A percentile compares a stretch with the other conserved stretches of the same genome.
Conservation (phyloP, 2,888 invertebrate species). For the Amblyjoppa proteus region DNA sequence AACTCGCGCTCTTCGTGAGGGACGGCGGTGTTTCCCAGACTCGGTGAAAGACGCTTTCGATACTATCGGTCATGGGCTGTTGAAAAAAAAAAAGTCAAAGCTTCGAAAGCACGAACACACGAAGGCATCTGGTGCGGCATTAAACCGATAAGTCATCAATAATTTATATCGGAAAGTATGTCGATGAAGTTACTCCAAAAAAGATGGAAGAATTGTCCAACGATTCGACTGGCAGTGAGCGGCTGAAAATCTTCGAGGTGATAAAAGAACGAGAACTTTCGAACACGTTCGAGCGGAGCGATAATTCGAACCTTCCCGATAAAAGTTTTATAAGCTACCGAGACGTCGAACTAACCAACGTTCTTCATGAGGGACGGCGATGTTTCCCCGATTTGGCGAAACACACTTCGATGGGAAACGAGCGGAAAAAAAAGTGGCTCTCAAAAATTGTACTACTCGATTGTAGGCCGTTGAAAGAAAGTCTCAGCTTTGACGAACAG, state of each 20-base stretch:
- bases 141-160: too few relatives aligned
- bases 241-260: background rate
- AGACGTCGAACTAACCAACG: conserved; percentile 8
- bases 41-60: background rate
- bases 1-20: background rate
- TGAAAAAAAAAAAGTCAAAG: too few relatives aligned
- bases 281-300: background rate
- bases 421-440: background rate
- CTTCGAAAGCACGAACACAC: too few relatives aligned
- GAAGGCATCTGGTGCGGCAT: too few relatives aligned
- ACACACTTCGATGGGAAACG: background rate
- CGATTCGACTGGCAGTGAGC: background rate
- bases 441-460: background rate
- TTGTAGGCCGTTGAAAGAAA: background rate
- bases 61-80: background rate
- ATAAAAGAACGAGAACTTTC: background rate
- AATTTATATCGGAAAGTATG: too few relatives aligned
- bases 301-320: conserved; percentile 20
- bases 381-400: background rate
- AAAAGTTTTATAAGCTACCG: conserved; percentile 38
- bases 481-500: background rate
- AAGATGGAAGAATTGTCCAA: too few relatives aligned
- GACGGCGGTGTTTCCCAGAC: background rate
- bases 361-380: too few relatives aligned
- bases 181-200: too few relatives aligned